Conservation (phyloP, 2,888 invertebrate species). For the Rhagonycha fulva region DNA sequence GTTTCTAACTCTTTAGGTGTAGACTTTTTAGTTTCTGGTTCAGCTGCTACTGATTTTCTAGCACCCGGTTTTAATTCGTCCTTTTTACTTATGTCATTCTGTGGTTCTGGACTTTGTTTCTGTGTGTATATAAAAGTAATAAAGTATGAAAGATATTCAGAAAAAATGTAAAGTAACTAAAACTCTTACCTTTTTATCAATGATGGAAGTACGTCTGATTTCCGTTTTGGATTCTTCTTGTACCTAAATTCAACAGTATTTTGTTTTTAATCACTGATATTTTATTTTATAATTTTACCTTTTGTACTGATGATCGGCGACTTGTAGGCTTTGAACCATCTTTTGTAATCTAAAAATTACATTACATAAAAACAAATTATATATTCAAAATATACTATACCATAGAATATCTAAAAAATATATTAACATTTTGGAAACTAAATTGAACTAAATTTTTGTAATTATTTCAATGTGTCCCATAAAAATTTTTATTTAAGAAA, state of each 20-base stretch:
- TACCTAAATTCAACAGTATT: conserved; percentile 37
- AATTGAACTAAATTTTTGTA: too few relatives aligned
- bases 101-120: conserved; percentile 33
- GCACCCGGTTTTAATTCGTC: conserved; percentile 51
- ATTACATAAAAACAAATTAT: background rate
- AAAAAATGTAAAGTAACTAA: background rate
- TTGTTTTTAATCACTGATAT: background rate
- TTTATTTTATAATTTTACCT: conserved; percentile 36
- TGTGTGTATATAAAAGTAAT: conserved; percentile 16
- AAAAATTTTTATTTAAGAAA: too few relatives aligned
- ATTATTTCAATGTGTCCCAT: too few relatives aligned
- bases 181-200: conserved; percentile 54
- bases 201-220: conserved; percentile 56
- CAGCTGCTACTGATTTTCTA: conserved; percentile 25
- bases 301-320: conserved; percentile 52
- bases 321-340: conserved; percentile 50
- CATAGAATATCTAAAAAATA: conserved; percentile 1
- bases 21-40: conserved; percentile 49
- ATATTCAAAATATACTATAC: too few relatives aligned
- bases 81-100: conserved; percentile 44
- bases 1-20: conserved; percentile 50
- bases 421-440: background rate
- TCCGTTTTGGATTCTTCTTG: conserved; percentile 57
- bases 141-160: background rate
- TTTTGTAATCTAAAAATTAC: conserved; percentile 43